phyloP scores from a whole-genome alignment of 2,888 invertebrate species.

The Ceriagrion tenellum region DNA sequence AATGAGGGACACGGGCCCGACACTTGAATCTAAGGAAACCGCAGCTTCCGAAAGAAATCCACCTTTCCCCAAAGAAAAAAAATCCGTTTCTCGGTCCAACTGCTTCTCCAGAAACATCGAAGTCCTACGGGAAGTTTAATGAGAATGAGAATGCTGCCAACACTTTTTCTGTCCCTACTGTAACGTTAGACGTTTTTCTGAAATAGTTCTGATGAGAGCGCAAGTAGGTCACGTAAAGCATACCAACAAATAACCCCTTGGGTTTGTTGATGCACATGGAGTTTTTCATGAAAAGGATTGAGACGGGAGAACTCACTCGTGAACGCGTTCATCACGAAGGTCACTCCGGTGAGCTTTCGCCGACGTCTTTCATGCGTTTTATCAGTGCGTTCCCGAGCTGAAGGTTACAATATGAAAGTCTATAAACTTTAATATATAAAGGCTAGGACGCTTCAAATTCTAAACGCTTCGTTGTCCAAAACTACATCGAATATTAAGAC shows the following conservation, averaged over 20 bases:
- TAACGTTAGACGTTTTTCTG: conserved; percentile 22
- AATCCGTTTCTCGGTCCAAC: neutral
- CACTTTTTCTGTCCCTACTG: neutral
- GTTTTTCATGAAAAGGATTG: neutral
- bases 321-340: neutral
- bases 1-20: neutral
- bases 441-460: no score
- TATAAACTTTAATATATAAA: no score
- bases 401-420: no score
- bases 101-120: neutral
- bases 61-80: neutral
- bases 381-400: neutral
- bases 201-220: conserved; percentile 4
- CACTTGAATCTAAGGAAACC: neutral
- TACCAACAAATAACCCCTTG: neutral
- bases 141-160: neutral
- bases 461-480: no score
- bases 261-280: neutral
- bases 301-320: neutral
- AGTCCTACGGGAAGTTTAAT: neutral
- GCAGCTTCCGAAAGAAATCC: neutral
- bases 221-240: neutral
- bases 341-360: neutral
- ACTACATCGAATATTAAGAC: no score
- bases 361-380: neutral